A percentile compares a stretch with the other conserved stretches of the same genome.
Conservation (phyloP, 1,140 invertebrate species). For the Papilio helenus region DNA sequence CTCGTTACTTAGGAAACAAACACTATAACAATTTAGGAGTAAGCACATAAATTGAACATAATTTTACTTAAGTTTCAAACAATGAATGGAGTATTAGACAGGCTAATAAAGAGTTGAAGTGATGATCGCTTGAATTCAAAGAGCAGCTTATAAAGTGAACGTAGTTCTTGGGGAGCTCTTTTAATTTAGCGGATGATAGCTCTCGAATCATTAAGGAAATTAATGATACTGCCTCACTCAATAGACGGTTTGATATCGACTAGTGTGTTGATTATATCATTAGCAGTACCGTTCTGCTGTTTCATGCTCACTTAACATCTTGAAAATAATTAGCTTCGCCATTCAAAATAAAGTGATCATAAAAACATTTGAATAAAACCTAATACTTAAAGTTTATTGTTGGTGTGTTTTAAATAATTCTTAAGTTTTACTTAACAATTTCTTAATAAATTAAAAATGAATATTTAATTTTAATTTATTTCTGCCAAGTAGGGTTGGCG, state of each 20-base stretch:
- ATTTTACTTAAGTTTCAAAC: neutral
- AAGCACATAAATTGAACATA: neutral
- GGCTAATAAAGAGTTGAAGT: neutral
- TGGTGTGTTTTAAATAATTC: no score
- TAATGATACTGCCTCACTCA: neutral
- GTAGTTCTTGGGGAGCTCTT: neutral
- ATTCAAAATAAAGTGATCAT: neutral
- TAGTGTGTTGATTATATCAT: neutral
- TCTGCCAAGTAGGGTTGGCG: no score
- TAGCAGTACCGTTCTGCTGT: neutral
- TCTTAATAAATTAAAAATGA: no score
- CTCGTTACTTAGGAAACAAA: no score
- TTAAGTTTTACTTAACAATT: no score
- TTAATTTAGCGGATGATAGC: slow-evolving; percentile 10
- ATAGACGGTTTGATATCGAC: slow-evolving; percentile 5
- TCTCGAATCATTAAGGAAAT: slow-evolving; percentile 1
- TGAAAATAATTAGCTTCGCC: neutral
- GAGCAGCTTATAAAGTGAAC: neutral
- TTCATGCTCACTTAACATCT: neutral
- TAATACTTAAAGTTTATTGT: no score
- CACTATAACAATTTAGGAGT: neutral
- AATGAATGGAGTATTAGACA: neutral
- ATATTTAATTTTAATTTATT: no score
- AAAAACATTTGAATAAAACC: neutral
- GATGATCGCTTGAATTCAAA: neutral